Evolutionary conservation across 2,888 invertebrate genomes (phyloP).

Genomic region (Nemapogon koenigi): DNA sequence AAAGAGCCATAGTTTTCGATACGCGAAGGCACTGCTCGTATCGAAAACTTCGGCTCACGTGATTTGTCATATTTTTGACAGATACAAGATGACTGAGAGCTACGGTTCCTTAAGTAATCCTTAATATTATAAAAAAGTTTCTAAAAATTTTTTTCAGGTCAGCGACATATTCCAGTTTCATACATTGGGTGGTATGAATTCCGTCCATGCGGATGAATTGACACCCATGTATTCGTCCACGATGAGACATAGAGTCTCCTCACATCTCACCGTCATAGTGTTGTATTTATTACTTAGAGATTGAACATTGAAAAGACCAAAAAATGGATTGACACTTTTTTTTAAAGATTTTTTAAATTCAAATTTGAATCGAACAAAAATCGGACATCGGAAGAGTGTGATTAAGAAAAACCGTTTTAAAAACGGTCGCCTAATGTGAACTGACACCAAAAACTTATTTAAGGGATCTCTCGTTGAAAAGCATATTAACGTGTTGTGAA

Average conservation of each 20-base stretch:
- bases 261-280: conserved; percentile 20
- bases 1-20: too few species aligned
- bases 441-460: conserved; percentile 14
- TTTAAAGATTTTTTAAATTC: neutral
- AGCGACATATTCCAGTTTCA: conserved; percentile 78
- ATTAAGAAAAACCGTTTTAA: neutral
- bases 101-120: too few species aligned
- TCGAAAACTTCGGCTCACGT: too few species aligned
- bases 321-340: neutral
- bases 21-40: too few species aligned
- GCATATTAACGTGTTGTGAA: conserved; percentile 10
- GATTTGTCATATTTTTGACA: too few species aligned
- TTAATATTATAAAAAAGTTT: too few species aligned
- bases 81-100: too few species aligned
- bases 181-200: conserved; percentile 67
- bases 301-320: neutral
- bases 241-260: conserved; percentile 20
- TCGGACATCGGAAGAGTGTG: too few species aligned
- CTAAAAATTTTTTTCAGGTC: too few species aligned
- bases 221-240: conserved; percentile 24
- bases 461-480: conserved; percentile 9
- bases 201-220: conserved; percentile 45
- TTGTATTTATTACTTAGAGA: neutral
- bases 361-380: neutral
- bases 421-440: conserved; percentile 1